Conservation (phyloP, 2,888 invertebrate species). For the Nomada fabriciana region DNA sequence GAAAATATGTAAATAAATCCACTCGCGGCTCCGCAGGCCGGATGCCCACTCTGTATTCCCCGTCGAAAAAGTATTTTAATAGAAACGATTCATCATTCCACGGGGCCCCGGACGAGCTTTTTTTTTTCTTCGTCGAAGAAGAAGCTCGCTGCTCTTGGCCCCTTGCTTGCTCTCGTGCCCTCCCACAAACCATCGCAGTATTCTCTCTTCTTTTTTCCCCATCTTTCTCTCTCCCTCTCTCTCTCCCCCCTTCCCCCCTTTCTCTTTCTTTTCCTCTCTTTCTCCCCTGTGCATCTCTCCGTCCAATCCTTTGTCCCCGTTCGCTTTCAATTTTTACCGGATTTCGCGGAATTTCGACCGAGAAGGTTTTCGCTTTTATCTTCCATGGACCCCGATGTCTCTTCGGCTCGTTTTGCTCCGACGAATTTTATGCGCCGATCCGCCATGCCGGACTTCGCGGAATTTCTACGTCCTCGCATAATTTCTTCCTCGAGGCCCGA, state of each 20-base stretch:
- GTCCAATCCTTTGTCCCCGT: conserved; percentile 41
- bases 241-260: neutral
- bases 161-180: conserved; percentile 27
- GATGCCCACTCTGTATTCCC: conserved; percentile 82
- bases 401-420: conserved; percentile 42
- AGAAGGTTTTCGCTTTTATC: conserved; percentile 70
- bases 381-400: conserved; percentile 15
- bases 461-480: conserved; percentile 53
- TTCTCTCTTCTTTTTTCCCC: neutral
- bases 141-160: conserved; percentile 57
- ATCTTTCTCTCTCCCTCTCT: neutral
- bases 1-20: conserved; percentile 85
- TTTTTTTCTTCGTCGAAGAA: conserved; percentile 62
- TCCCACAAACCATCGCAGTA: conserved; percentile 8
- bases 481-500: conserved; percentile 30
- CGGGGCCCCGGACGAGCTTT: conserved; percentile 65
- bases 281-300: neutral
- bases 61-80: conserved; percentile 84
- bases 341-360: conserved; percentile 74
- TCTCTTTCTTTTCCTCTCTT: neutral
- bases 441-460: conserved; percentile 68
- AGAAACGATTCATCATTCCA: conserved; percentile 75
- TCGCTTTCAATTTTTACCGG: conserved; percentile 73
- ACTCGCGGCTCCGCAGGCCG: conserved; percentile 76
- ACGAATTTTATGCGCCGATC: conserved; percentile 67